Conservation (phyloP, 2,797 vertebrate genomes). For the Gymnoscopelus microlampas region DNA sequence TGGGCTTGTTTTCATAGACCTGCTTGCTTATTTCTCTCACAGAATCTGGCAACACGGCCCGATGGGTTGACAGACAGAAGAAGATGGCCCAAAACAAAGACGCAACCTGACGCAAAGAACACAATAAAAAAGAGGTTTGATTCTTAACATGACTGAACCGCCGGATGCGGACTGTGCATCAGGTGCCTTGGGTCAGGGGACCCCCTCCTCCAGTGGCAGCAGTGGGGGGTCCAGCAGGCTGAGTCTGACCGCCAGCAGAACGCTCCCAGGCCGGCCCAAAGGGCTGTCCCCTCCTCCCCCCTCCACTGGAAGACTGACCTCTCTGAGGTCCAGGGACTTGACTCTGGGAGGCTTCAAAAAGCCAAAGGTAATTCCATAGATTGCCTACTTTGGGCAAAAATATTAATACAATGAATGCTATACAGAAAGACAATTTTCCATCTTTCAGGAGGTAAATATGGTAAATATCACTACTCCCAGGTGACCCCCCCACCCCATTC, state of each 20-base stretch:
- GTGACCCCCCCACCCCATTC: too few relatives aligned
- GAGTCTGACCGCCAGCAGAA: constrained; percentile 48
- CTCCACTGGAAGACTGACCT: constrained; percentile 75
- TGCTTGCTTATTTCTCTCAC: too few relatives aligned
- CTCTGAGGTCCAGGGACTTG: constrained; percentile 80
- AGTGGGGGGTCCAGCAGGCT: constrained; percentile 26
- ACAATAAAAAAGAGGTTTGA: not conserved
- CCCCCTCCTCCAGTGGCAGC: constrained; percentile 9
- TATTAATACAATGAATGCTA: too few relatives aligned
- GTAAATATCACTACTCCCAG: too few relatives aligned
- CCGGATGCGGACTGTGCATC: constrained; percentile 34
- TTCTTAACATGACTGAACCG: constrained; percentile 62
- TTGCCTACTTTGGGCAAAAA: too few relatives aligned
- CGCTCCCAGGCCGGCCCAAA: constrained; percentile 46
- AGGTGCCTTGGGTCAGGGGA: constrained; percentile 39
- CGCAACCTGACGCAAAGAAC: not conserved
- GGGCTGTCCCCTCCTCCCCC: constrained; percentile 51
- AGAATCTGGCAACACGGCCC: too few relatives aligned
- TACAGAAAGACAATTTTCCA: too few relatives aligned
- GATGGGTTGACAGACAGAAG: not conserved
- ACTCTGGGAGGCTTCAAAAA: constrained; percentile 79
- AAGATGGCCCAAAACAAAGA: not conserved
- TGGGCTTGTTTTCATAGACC: too few relatives aligned
- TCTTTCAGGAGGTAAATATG: too few relatives aligned
- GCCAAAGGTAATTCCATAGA: constrained; percentile 64